A percentile compares a stretch with the other conserved stretches of the same genome.
These are phyloP conservation scores for Rotaria socialis DNA, from an alignment of 2,888 invertebrate species.

Conservation along the genomic window DNA sequence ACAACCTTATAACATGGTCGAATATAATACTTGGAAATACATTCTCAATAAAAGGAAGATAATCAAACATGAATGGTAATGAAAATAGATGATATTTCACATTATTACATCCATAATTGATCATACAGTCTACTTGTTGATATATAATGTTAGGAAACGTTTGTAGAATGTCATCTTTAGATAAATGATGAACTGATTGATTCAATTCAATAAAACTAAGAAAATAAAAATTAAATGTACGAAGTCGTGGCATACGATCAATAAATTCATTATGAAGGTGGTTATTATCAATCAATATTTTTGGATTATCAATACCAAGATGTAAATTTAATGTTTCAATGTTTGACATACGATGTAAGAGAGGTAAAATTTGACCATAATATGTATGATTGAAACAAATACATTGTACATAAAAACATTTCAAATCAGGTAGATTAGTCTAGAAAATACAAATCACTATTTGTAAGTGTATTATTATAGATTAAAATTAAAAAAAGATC, in stretches of 20 bases:
- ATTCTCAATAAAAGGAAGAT: neutral
- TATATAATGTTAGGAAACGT: neutral
- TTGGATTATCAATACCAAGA: neutral
- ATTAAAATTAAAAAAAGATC: too few relatives aligned
- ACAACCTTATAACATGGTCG: neutral
- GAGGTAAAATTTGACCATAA: neutral
- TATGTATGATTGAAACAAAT: neutral
- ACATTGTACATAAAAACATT: neutral
- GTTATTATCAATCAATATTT: neutral
- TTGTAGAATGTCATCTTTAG: neutral
- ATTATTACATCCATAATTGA: neutral
- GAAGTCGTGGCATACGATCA: neutral
- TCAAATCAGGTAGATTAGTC: neutral
- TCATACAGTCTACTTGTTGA: neutral
- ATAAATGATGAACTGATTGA: neutral
- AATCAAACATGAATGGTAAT: neutral
- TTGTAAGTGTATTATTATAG: neutral
- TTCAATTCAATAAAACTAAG: neutral
- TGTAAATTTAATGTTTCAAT: neutral
- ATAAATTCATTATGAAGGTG: neutral
- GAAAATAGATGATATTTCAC: neutral
- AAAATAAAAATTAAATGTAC: neutral
- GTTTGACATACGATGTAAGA: neutral
- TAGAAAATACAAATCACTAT: neutral
- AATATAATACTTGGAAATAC: neutral